These are phyloP conservation scores for Uria lomvia DNA, from an alignment of 2,113 vertebrate genomes.

Conservation along the genomic window DNA sequence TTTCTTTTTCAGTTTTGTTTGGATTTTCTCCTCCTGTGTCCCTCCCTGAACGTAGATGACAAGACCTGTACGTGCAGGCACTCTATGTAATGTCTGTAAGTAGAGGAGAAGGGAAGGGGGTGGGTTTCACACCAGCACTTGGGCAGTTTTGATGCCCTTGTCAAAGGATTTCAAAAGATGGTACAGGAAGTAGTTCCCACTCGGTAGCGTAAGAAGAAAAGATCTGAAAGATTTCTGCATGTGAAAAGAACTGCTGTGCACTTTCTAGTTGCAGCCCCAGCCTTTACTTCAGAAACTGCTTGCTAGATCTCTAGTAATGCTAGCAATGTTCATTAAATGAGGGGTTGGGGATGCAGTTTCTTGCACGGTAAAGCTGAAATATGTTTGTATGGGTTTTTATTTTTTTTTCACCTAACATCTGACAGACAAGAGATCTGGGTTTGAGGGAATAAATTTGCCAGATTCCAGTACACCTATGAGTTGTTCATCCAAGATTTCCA, in stretches of 20 bases:
- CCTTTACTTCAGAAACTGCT: background rate
- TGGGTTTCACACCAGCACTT: background rate
- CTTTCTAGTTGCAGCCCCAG: background rate
- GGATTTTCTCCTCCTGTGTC: background rate
- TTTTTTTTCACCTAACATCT: background rate
- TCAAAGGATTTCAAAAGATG: background rate
- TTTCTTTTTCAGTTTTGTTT: background rate
- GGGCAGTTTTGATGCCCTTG: background rate
- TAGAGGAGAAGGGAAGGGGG: background rate
- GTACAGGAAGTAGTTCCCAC: background rate
- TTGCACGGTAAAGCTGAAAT: background rate
- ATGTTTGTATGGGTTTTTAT: background rate
- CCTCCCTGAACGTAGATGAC: fast-evolving
- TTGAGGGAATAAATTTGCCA: background rate
- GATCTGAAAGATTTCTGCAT: background rate
- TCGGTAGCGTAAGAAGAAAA: background rate
- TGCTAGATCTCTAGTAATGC: background rate
- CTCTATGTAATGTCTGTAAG: background rate
- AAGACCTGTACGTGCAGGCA: background rate
- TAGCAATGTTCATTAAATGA: background rate
- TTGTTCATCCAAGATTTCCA: background rate
- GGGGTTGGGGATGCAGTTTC: background rate
- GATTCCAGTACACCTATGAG: background rate
- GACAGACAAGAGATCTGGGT: background rate
- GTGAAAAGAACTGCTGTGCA: background rate